These are phyloP conservation scores for Dynastes hyllus DNA, from an alignment of 2,888 invertebrate genomes.

Conservation along the genomic window DNA sequence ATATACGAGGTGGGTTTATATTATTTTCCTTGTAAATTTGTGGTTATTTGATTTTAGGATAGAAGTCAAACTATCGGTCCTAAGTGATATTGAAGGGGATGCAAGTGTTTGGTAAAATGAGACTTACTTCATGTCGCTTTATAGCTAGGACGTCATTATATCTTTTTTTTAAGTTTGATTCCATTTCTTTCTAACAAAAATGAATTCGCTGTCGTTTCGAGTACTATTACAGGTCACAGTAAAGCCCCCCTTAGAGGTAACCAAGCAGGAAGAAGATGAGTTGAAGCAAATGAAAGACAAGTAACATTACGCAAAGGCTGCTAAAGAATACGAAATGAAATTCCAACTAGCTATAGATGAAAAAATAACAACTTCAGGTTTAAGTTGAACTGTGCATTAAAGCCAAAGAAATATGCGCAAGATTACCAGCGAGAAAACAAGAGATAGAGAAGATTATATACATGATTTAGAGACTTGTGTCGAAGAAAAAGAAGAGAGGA, in stretches of 20 bases:
- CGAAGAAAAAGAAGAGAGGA: constrained; percentile 97
- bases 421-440: constrained; percentile 90
- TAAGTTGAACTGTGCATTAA: constrained; percentile 98
- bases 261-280: constrained; percentile 99
- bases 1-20: neutral
- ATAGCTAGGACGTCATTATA: too few species aligned
- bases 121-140: too few species aligned
- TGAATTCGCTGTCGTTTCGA: too few species aligned
- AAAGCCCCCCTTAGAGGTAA: constrained; percentile 97
- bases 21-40: too few species aligned
- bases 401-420: constrained; percentile 94
- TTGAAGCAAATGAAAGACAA: constrained; percentile 91
- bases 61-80: too few species aligned
- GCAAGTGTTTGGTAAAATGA: too few species aligned
- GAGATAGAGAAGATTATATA: constrained; percentile 94
- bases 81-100: too few species aligned
- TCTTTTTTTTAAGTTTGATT: too few species aligned
- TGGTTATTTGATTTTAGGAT: too few species aligned
- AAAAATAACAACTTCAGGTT: constrained; percentile 94
- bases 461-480: constrained; percentile 96
- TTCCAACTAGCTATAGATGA: constrained; percentile 91
- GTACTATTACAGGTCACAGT: constrained; percentile 70
- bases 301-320: constrained; percentile 82
- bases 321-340: constrained; percentile 85
- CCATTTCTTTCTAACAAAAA: too few species aligned